Base-by-base conservation (phyloP, 2,113 vertebrate species). In the Hippocampus zosterae region DNA sequence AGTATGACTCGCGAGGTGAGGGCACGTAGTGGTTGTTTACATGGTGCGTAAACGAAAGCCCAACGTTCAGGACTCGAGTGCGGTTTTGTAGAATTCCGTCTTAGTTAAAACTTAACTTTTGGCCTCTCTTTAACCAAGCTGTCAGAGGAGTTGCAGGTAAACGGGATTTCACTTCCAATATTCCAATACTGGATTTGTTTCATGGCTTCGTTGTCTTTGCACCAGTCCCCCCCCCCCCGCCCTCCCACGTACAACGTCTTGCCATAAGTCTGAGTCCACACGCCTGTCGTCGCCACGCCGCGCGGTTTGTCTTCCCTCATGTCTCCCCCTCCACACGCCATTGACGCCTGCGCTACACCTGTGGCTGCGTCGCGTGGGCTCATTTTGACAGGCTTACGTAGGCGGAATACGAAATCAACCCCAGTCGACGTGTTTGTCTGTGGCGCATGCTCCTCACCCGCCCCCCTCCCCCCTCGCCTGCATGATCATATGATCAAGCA, bases 101-200 rank as follows among this genome's bases (percentile, higher is more conserved):
- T 16, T 46, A 75, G 56, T 53, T 37, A 67, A 70, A 77, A 83
- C 88, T 88, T 78, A 90, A 85, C 85, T 85, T 85, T 88, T 91
- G 91, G 91, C 90, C 91, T 92, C 81, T 92, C 88, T 90, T 85
- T 92, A 92, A 93, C 80, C 91, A 92, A 93, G 92, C 91, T 91
- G 83, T 92, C 92, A 91, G 92, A 92, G 89, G 90, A 90, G 85
- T 92, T 91, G 84, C 91, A 93, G 92, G 92, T 93, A 93, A 37
- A 93, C 71, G 82, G 73, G 77, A 83, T 88, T 84, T 88, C 61
- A 79, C 83, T 84, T 88, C 65, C 74, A 83, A 84, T 79, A 44
- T 75, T 90, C 81, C 82, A 84, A 84, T 90, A 92, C 92, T 93
- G 92, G 92, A 93, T 93, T 93, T 93, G 92, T 93, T 92, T 92